Percentiles rank a stretch among this genome's conserved stretches.
Evolutionary conservation across 2,113 vertebrate genomes (phyloP).

Genomic region (Spermophilus dauricus): DNA sequence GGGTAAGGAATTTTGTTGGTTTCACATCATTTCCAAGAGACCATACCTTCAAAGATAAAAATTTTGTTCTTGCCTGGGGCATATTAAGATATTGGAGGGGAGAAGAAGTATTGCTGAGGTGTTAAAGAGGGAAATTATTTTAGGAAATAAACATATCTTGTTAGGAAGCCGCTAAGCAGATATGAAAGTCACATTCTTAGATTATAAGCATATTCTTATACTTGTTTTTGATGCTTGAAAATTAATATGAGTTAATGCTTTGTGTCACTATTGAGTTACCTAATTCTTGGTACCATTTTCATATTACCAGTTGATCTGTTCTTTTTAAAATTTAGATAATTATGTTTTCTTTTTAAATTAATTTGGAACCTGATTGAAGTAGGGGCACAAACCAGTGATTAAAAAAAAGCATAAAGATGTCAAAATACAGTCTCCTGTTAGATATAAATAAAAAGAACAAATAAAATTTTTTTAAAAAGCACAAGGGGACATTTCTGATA

Average conservation of each 20-base stretch:
- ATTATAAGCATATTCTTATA: background rate
- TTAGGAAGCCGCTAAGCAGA: background rate
- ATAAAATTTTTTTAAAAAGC: background rate
- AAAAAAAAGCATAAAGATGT: background rate
- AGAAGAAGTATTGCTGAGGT: background rate
- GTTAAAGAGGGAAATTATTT: background rate
- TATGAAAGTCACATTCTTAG: background rate
- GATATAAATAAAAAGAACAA: too few relatives aligned
- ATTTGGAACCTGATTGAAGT: background rate
- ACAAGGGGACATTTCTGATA: background rate
- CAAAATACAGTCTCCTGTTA: too few relatives aligned
- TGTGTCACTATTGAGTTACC: background rate
- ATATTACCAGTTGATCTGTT: background rate
- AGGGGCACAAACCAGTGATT: background rate
- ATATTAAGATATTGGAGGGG: background rate
- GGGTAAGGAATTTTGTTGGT: conserved; percentile 57
- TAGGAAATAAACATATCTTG: conserved; percentile 11
- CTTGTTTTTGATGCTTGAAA: background rate
- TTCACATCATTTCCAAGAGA: background rate
- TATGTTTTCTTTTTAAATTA: background rate
- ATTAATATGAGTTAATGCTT: background rate
- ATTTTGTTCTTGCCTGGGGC: background rate
- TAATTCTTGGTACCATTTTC: background rate
- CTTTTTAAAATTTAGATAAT: background rate
- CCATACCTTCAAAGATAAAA: background rate